These are phyloP conservation scores for Lacanobia wlatinum DNA, from an alignment of 2,888 invertebrate species.

Conservation along the genomic window DNA sequence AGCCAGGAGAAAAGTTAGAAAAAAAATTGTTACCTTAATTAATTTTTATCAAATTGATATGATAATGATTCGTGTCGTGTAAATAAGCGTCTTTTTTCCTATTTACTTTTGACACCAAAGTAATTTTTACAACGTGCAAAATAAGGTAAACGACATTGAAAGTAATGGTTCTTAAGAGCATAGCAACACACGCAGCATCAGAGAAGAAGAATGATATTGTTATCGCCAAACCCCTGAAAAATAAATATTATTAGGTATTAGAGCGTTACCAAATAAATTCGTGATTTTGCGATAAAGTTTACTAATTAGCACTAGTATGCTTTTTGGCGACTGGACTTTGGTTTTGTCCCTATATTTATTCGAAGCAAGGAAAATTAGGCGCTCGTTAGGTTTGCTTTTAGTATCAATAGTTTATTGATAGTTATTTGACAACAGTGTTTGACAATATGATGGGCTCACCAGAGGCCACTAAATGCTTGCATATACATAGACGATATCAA, in stretches of 20 bases:
- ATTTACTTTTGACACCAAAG: not conserved
- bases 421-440: slow-evolving; percentile 15
- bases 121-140: not conserved
- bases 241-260: slow-evolving; percentile 10
- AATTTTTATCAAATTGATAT: not conserved
- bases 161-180: not conserved
- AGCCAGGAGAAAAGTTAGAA: not conserved
- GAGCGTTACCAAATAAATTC: not conserved
- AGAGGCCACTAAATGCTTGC: slow-evolving; percentile 15
- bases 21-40: not conserved
- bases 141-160: not conserved
- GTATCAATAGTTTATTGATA: slow-evolving; percentile 5
- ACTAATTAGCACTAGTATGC: slow-evolving; percentile 26
- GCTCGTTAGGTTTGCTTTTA: not conserved
- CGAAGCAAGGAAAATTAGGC: not conserved
- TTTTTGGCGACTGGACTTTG: slow-evolving; percentile 1
- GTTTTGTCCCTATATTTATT: slow-evolving; percentile 8
- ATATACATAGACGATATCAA: slow-evolving; percentile 11
- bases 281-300: not conserved
- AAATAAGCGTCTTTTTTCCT: slow-evolving; percentile 8
- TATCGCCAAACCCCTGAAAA: not conserved
- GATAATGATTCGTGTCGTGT: not conserved
- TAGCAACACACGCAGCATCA: not conserved
- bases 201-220: not conserved
- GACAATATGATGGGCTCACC: not conserved